These are phyloP conservation scores for Gymnothorax javanicus DNA, from an alignment of 2,797 vertebrate species.

Conservation along the genomic window DNA sequence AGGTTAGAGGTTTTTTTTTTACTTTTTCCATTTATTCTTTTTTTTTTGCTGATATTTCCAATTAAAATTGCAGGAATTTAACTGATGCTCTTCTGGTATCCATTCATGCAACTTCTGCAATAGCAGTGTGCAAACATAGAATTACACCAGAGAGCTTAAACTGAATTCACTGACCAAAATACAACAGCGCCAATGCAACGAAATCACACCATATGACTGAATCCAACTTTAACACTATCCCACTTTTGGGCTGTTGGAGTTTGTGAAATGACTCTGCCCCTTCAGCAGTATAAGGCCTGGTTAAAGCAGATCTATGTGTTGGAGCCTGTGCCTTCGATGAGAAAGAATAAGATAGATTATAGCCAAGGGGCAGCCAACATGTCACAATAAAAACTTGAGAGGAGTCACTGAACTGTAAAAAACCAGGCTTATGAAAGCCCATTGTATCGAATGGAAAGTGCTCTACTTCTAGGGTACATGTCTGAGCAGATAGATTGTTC, in stretches of 20 bases:
- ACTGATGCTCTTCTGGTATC: background rate
- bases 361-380: slow-evolving; percentile 29
- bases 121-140: background rate
- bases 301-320: background rate
- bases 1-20: background rate
- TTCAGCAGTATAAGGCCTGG: slow-evolving; percentile 8
- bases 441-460: slow-evolving; percentile 55
- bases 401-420: slow-evolving; percentile 35
- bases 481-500: slow-evolving; percentile 47
- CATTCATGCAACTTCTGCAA: background rate
- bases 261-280: background rate
- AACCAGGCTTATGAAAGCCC: slow-evolving; percentile 16
- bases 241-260: background rate
- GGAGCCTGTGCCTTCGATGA: slow-evolving; percentile 2
- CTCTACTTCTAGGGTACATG: slow-evolving; percentile 50
- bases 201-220: background rate
- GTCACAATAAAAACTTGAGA: slow-evolving; percentile 42
- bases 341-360: slow-evolving; percentile 33
- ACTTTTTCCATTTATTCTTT: too few relatives aligned
- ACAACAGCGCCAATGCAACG: background rate
- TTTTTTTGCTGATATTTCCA: too few relatives aligned
- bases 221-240: background rate
- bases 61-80: background rate
- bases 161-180: background rate
- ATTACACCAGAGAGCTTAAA: background rate